phyloP scores from a whole-genome alignment of 1,140 invertebrate species.

The Brachystomella parvula region DNA sequence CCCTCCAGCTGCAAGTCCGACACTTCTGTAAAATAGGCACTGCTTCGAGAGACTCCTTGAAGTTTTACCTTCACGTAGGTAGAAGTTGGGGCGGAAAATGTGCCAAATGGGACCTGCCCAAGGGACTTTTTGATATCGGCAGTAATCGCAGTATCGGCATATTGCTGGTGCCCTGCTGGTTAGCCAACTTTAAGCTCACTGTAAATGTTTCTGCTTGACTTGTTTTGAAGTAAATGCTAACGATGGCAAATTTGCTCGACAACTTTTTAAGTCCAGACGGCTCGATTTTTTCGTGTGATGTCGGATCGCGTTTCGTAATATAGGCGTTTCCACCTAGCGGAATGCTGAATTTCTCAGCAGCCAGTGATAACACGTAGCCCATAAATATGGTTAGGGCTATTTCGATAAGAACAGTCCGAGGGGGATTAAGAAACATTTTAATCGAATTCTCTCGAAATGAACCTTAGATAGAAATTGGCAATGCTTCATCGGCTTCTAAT shows the following conservation, averaged over 20 bases:
- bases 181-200: neutral
- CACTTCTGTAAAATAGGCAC: slow-evolving; percentile 9
- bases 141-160: neutral
- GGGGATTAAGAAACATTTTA: no score
- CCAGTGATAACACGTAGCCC: no score
- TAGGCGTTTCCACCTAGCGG: slow-evolving; percentile 12
- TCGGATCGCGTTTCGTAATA: neutral
- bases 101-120: neutral
- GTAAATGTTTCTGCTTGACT: neutral
- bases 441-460: no score
- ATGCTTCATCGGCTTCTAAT: no score
- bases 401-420: no score
- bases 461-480: no score
- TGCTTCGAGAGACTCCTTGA: slow-evolving; percentile 6
- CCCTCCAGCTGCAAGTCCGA: neutral
- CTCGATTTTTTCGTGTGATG: neutral
- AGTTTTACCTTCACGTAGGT: slow-evolving; percentile 16
- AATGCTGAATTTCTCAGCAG: no score
- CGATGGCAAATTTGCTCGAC: neutral
- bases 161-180: neutral
- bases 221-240: neutral
- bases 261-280: neutral
- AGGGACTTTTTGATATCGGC: neutral
- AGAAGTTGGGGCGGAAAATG: neutral
- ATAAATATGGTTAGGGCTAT: no score